Percentiles rank a stretch among this genome's conserved stretches.
These are phyloP conservation scores for Anguilla obscura DNA, from an alignment of 2,797 vertebrate genomes.

Conservation along the genomic window DNA sequence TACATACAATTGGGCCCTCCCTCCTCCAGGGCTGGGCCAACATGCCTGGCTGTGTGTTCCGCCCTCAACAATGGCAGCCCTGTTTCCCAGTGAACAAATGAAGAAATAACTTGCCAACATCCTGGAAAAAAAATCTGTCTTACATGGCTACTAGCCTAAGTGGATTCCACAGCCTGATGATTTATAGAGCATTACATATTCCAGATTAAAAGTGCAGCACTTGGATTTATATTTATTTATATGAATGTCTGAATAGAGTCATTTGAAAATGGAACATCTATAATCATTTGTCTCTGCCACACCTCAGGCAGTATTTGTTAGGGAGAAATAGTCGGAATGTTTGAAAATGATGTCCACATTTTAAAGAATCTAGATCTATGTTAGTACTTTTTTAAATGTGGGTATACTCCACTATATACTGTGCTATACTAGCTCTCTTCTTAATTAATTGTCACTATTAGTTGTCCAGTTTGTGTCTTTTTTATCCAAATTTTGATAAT, in stretches of 20 bases:
- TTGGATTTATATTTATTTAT: background rate
- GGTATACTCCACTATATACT: background rate
- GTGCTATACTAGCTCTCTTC: background rate
- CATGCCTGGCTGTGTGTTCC: too few relatives aligned
- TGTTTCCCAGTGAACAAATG: too few relatives aligned
- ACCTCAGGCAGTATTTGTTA: background rate
- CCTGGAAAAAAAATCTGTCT: background rate
- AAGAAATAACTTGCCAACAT: too few relatives aligned
- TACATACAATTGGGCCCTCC: too few relatives aligned
- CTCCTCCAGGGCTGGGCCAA: too few relatives aligned
- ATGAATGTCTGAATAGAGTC: background rate
- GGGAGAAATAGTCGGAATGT: background rate
- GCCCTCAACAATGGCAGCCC: too few relatives aligned
- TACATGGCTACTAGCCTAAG: background rate
- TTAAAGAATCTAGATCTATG: background rate
- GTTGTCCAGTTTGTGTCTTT: background rate
- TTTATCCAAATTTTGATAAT: conserved; percentile 28
- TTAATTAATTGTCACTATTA: background rate
- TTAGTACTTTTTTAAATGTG: background rate
- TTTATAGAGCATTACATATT: background rate
- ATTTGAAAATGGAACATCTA: background rate
- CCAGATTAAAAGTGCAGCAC: background rate
- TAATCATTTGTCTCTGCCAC: background rate
- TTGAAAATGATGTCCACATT: background rate
- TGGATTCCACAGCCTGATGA: background rate